A percentile compares a stretch with the other conserved stretches of the same genome.
Evolutionary conservation across 1,140 invertebrate species (phyloP).

Genomic region (Drosophila lowei): DNA sequence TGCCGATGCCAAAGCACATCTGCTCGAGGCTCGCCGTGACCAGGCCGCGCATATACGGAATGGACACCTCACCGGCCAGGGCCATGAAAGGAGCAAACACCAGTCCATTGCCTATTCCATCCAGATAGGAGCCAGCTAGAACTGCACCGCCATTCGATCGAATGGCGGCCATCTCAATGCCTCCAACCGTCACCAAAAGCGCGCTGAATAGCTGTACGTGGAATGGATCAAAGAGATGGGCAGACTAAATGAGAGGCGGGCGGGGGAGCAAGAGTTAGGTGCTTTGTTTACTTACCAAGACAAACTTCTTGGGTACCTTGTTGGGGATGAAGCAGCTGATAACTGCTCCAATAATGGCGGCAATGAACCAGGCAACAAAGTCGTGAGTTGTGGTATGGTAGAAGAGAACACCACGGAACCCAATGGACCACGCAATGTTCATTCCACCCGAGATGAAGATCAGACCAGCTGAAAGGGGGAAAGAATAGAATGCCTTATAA

Average conservation of each 20-base stretch:
- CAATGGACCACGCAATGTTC: constrained; percentile 69
- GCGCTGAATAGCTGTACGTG: constrained; percentile 29
- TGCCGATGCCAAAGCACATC: constrained; percentile 13
- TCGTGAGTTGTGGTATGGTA: constrained; percentile 5
- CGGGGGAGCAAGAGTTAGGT: no score
- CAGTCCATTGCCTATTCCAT: constrained; percentile 64
- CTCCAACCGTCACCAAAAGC: constrained; percentile 41
- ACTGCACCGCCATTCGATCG: constrained; percentile 1
- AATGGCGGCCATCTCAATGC: constrained; percentile 34
- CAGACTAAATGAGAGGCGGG: not conserved
- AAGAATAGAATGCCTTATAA: not conserved
- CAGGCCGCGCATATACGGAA: constrained; percentile 37
- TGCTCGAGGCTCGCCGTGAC: constrained; percentile 35
- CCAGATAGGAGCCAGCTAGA: constrained; percentile 47
- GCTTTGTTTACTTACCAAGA: constrained; percentile 40
- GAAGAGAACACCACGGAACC: constrained; percentile 18
- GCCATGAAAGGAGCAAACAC: constrained; percentile 58
- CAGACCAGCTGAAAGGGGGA: constrained; percentile 39
- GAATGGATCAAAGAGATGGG: not conserved
- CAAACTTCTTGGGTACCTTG: constrained; percentile 51
- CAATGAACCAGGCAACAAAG: constrained; percentile 63
- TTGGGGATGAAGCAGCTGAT: constrained; percentile 42
- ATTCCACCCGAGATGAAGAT: constrained; percentile 68
- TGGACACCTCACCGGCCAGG: constrained; percentile 46
- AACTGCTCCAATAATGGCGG: constrained; percentile 54